Conservation (phyloP, 2,797 vertebrate species). For the Sphenodon punctatus region DNA sequence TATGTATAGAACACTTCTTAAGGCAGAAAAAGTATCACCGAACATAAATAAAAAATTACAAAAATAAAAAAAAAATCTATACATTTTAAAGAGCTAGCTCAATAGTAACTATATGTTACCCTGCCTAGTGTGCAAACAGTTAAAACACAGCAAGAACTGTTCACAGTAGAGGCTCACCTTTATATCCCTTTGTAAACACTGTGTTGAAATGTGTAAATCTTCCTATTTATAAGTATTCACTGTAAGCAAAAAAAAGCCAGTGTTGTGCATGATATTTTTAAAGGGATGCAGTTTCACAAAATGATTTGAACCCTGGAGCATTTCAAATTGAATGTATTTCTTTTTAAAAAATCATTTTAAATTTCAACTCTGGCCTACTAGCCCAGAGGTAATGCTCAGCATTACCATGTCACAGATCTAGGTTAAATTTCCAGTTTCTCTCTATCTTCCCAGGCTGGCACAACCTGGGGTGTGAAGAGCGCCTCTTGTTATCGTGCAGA, state of each 20-base stretch:
- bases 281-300: constrained; percentile 43
- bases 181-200: not conserved
- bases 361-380: constrained; percentile 55
- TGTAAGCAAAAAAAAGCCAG: constrained; percentile 26
- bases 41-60: not conserved
- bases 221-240: constrained; percentile 31
- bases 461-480: constrained; percentile 61
- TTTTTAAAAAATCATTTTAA: constrained; percentile 50
- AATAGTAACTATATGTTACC: not conserved
- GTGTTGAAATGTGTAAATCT: constrained; percentile 17
- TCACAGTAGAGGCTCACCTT: not conserved
- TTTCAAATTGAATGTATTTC: constrained; percentile 59
- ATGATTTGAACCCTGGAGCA: constrained; percentile 51
- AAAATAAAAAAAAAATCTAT: not conserved
- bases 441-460: constrained; percentile 41
- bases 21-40: not conserved
- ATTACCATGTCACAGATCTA: constrained; percentile 60
- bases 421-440: constrained; percentile 50
- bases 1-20: not conserved
- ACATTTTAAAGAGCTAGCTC: constrained; percentile 19
- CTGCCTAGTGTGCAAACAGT: not conserved
- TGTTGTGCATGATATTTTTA: constrained; percentile 29
- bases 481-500: constrained; percentile 59
- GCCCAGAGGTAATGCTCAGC: constrained; percentile 58
- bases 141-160: constrained; percentile 4